Base-by-base conservation (phyloP, 2,797 vertebrate genomes). In the Alfaro cultratus region DNA sequence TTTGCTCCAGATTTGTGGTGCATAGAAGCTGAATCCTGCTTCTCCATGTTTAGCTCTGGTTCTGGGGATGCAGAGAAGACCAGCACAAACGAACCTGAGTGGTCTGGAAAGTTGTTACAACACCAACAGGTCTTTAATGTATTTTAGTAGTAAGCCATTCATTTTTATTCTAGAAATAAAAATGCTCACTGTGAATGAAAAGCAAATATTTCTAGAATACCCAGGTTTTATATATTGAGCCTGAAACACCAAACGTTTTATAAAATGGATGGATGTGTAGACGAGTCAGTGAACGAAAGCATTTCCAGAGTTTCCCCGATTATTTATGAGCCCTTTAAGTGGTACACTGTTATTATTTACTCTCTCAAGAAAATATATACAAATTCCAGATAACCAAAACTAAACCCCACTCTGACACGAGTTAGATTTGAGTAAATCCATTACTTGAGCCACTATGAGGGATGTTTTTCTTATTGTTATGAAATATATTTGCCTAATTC, bases 401-500 rank as follows among this genome's bases (percentile, higher is more conserved):
- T 80, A 85, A 51, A 67, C 46, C 74, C 49, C 62, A 45, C 75
- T 73, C 23, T 77, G 26, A 81, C 72, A 84, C 60, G 67, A 77
- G 76, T 67, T 73, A 55, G 55, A 51, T 67, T 64, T 1, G 80
- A 75, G 80, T 76, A 74, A 79, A 89, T 83, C 80, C 45, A 70
- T 51, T 36, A 79, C 68, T 73, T 49, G 73, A 88, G 74, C 62
- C 77, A 81, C 91, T 82, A 84, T 79, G 74, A 81, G 72, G 78
- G 77, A 89, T 84, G 53, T 85, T 85, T 89, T 89, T 90, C 83
- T 88, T 91, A 90, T 90, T 92, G 88, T 90, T 90, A 82, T 76
- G 86, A 92, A 86, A 88, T 82, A 91, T 91, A 88, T 91, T 91
- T 93, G 88, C 86, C 87, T 90, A 93, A 94, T 94, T 95, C 93